phyloP scores from a whole-genome alignment of 2,113 vertebrate genomes.

The Holacanthus passer region DNA sequence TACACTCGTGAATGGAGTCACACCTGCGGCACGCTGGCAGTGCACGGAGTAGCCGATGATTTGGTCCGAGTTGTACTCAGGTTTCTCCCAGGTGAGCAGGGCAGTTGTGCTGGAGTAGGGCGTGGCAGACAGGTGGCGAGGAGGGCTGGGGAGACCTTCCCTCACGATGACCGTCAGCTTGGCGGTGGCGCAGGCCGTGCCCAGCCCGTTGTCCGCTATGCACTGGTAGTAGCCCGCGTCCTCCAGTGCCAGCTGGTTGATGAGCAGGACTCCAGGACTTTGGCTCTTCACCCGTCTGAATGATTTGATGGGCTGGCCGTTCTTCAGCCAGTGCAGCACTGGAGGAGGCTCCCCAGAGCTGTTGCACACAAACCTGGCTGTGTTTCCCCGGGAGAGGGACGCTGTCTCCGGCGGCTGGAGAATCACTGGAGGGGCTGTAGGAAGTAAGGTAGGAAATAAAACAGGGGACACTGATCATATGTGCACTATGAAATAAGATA shows the following conservation, averaged over 20 bases:
- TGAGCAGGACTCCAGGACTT: slow-evolving; percentile 91
- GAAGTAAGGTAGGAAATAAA: slow-evolving; percentile 11
- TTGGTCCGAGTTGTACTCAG: slow-evolving; percentile 93
- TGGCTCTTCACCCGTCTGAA: slow-evolving; percentile 93
- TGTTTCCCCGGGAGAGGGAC: slow-evolving; percentile 94
- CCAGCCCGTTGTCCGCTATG: slow-evolving; percentile 93
- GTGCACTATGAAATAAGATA: not conserved
- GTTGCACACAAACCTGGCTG: slow-evolving; percentile 94
- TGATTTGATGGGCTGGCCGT: slow-evolving; percentile 88
- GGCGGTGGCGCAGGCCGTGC: slow-evolving; percentile 92
- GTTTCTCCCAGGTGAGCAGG: slow-evolving; percentile 93
- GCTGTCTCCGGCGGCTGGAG: slow-evolving; percentile 93
- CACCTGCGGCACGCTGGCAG: slow-evolving; percentile 90
- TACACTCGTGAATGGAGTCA: not conserved
- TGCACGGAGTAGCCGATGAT: slow-evolving; percentile 98
- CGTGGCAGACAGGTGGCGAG: slow-evolving; percentile 86
- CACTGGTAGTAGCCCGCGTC: slow-evolving; percentile 98
- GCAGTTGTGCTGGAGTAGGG: slow-evolving; percentile 92
- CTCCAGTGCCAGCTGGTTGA: slow-evolving; percentile 95
- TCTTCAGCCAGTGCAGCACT: slow-evolving; percentile 90
- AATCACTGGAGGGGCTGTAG: slow-evolving; percentile 91
- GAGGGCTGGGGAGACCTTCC: slow-evolving; percentile 95
- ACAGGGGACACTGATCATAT: not conserved
- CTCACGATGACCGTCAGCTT: slow-evolving; percentile 93
- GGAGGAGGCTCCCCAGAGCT: slow-evolving; percentile 93